Evolutionary conservation across 2,888 invertebrate species (phyloP), one percentile per base, ranked within the genome.

Genomic region (Mactromeris polynyma): DNA sequence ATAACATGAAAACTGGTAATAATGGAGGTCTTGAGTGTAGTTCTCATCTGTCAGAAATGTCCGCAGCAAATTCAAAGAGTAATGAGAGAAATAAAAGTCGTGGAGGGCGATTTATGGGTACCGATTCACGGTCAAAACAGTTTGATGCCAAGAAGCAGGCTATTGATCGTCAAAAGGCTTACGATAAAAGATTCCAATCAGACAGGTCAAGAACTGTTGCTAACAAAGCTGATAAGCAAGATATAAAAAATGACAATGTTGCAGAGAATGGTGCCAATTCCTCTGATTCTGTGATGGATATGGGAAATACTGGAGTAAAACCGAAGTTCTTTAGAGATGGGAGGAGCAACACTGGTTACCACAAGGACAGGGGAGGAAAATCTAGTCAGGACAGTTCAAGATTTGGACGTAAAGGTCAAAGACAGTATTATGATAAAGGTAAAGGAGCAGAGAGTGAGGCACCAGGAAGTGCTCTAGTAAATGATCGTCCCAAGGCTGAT

Each of bases 51-150:
- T 42, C 69, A n/a, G 36, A 81, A 38, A 36, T 36, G 4, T 36
- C 33, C 2, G 69, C 69, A 31, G 26, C n/a, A 33, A 21, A 54
- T 64, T 80, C 58, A 26, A 78, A 51, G 26, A 64, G 17, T 46
- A 42, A 77, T 79, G 87, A 84, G 38, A 86, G 86, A 78, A 78
- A 54, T 1, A 86, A 77, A 40, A 86, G 78, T 73, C 81, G 88
- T 73, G 86, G 88, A 1, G 81, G 88, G 31, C 77, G 90, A 42
- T 88, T 90, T 85, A 79, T 85, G 38, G 90, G 90, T 0, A 51
- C 81, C n/a, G 90, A 90, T 80, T 73, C 90, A 33, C 36, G 90
- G 33, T 79, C 90, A 73, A 88, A 64, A 79, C 69, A 54, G 31
- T 90, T 73, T 85, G 86, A 90, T 64, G 73, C 42, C 33, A 31